These are phyloP conservation scores for Gisinianus flammeolus DNA, from an alignment of 2,888 invertebrate genomes.

Conservation along the genomic window DNA sequence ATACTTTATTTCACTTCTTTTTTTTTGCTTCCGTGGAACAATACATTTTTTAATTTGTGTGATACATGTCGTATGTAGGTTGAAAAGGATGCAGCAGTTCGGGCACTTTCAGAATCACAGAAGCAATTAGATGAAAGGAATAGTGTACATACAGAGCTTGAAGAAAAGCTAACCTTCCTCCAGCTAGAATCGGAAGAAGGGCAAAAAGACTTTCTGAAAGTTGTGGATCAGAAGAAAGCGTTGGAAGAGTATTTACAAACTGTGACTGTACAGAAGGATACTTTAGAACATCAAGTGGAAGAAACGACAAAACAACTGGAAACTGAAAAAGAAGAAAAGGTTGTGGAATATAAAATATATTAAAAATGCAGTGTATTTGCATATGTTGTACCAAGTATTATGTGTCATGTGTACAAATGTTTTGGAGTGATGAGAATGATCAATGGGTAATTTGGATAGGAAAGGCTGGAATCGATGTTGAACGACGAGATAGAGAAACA, in stretches of 20 bases:
- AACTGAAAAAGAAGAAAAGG: slow-evolving; percentile 32
- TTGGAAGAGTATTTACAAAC: slow-evolving; percentile 29
- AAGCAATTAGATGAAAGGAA: slow-evolving; percentile 48
- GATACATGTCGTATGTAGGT: slow-evolving; percentile 36
- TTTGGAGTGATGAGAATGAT: slow-evolving; percentile 11
- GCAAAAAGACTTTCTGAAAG: slow-evolving; percentile 17
- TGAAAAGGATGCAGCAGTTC: slow-evolving; percentile 50
- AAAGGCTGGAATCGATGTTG: slow-evolving; percentile 36
- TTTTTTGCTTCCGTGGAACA: neutral
- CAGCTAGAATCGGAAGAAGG: slow-evolving; percentile 21
- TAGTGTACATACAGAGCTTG: slow-evolving; percentile 35
- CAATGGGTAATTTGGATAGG: slow-evolving; percentile 36
- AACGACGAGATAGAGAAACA: slow-evolving; percentile 42
- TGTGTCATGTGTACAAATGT: too few species aligned
- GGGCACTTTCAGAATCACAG: slow-evolving; percentile 51
- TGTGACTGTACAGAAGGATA: slow-evolving; percentile 34
- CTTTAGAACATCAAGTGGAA: slow-evolving; percentile 37
- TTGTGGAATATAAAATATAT: neutral
- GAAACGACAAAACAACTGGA: slow-evolving; percentile 10
- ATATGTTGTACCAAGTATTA: too few species aligned
- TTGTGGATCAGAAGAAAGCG: slow-evolving; percentile 10
- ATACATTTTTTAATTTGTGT: slow-evolving; percentile 14
- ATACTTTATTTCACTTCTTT: neutral
- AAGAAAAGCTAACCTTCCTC: slow-evolving; percentile 40
- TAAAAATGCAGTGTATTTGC: too few species aligned